Percentiles rank a stretch among this genome's conserved stretches.
phyloP scores from a whole-genome alignment of 2,797 vertebrate species.

The Holocentrus rufus region DNA sequence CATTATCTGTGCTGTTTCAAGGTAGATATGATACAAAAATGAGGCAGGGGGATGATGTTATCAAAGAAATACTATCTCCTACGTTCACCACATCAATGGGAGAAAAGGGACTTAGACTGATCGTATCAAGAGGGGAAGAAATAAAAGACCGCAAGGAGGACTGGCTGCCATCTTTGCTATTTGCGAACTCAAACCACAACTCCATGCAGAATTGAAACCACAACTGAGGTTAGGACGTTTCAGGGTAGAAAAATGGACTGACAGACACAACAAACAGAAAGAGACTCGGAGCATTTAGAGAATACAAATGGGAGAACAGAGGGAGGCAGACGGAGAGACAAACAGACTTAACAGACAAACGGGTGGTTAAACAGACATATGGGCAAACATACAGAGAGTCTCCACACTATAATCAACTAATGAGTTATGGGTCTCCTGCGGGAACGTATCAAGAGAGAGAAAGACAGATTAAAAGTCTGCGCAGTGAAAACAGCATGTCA shows the following conservation, averaged over 20 bases:
- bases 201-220: conserved; percentile 13
- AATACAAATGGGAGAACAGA: conserved; percentile 36
- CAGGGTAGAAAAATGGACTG: conserved; percentile 12
- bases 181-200: conserved; percentile 12
- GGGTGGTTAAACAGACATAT: conserved; percentile 12
- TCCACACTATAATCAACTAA: neutral
- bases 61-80: conserved; percentile 20
- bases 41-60: neutral
- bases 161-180: neutral
- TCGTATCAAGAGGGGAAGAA: conserved; percentile 39
- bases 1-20: conserved; percentile 8
- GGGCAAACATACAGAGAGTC: conserved; percentile 5
- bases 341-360: neutral
- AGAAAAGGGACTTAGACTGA: conserved; percentile 23
- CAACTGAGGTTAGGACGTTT: conserved; percentile 5
- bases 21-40: conserved; percentile 10
- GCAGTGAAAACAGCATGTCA: conserved; percentile 3
- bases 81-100: conserved; percentile 5
- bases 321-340: neutral
- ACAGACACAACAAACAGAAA: conserved; percentile 6
- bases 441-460: neutral
- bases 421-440: conserved; percentile 5
- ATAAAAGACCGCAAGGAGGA: neutral
- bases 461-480: neutral
- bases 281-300: conserved; percentile 3